Evolutionary conservation across 2,888 invertebrate genomes (phyloP).

Genomic region (Drosophila buzzatii): DNA sequence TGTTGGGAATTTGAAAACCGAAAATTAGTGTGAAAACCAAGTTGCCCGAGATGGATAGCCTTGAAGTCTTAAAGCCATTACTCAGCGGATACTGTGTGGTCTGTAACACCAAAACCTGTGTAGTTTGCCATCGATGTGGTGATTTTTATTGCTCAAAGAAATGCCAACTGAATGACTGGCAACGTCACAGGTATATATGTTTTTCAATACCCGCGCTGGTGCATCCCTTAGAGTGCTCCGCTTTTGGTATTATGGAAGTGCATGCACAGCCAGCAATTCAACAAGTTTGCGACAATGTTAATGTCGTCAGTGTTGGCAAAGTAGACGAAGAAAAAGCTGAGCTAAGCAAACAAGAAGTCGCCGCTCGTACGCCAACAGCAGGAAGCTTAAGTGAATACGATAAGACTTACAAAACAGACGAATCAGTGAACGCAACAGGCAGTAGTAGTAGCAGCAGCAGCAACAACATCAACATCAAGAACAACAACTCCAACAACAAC

Average conservation of each 20-base stretch:
- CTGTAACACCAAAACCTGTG: slow-evolving; percentile 27
- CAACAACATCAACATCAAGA: neutral
- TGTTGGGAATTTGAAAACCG: slow-evolving; percentile 6
- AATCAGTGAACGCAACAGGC: neutral
- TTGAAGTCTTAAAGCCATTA: neutral
- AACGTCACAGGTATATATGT: slow-evolving; percentile 61
- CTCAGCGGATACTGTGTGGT: slow-evolving; percentile 42
- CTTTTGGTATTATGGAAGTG: neutral
- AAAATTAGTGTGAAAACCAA: neutral
- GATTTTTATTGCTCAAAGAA: slow-evolving; percentile 58
- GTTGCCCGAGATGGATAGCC: slow-evolving; percentile 7
- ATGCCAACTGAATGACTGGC: slow-evolving; percentile 62
- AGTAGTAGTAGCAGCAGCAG: neutral
- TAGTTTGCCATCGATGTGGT: slow-evolving; percentile 58
- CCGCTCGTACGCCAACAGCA: neutral
- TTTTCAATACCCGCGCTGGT: slow-evolving; percentile 60
- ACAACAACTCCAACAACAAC: neutral
- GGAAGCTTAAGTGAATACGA: neutral
- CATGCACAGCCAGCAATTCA: neutral
- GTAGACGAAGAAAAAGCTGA: neutral
- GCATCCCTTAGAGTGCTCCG: slow-evolving; percentile 42
- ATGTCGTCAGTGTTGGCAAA: no score
- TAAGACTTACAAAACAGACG: neutral
- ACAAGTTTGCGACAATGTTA: neutral
- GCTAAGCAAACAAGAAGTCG: neutral